Percentiles rank a stretch among this genome's conserved stretches.
Evolutionary conservation across 2,888 invertebrate species (phyloP).

Genomic region (Metellina segmentata): DNA sequence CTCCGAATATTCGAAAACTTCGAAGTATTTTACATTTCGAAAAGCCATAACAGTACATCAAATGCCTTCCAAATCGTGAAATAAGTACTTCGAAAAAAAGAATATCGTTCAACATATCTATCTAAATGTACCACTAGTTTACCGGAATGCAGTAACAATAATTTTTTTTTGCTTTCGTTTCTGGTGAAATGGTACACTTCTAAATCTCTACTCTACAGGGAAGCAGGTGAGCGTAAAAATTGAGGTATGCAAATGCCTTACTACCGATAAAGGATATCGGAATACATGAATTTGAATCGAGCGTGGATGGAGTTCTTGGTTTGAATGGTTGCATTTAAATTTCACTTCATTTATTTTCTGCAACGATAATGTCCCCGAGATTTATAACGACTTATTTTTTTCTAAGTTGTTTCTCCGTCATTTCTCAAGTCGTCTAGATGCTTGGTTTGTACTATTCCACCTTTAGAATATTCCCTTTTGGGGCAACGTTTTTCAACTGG

Average conservation of each 20-base stretch:
- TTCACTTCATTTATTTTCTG: no score
- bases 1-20: background rate
- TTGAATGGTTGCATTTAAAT: no score
- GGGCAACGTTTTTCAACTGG: no score
- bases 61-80: background rate
- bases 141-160: slow-evolving; percentile 20
- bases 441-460: no score
- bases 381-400: no score
- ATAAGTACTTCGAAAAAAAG: background rate
- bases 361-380: no score
- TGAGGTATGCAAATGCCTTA: slow-evolving; percentile 27
- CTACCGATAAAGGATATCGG: slow-evolving; percentile 21
- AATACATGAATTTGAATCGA: slow-evolving; percentile 31
- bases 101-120: slow-evolving; percentile 3
- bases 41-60: background rate
- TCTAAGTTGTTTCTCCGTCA: no score
- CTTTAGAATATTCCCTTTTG: no score
- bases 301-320: background rate
- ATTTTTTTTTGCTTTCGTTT: slow-evolving; percentile 11
- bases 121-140: slow-evolving; percentile 8
- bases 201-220: background rate
- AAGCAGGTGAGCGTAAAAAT: background rate
- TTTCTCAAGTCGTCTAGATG: no score
- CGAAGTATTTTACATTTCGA: background rate
- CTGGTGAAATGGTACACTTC: background rate